Base-by-base conservation (phyloP, 2,888 invertebrate species). In the Pilophorus perplexus region DNA sequence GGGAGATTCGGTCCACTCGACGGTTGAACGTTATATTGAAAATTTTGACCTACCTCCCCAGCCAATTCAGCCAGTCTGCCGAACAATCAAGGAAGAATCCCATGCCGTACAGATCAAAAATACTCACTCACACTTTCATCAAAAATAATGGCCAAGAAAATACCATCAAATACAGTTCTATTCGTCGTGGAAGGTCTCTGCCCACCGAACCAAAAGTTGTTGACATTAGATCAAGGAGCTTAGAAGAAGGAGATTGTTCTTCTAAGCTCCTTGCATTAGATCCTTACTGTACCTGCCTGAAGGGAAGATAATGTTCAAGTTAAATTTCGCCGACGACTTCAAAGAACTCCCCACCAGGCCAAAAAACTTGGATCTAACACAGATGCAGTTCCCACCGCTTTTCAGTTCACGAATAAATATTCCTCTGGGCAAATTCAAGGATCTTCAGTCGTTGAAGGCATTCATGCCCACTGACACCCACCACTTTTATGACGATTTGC, bases 371-470 rank as follows among this genome's bases (percentile, higher is more conserved):
- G 10, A 8, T 5, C 5, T 8, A 14, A 6, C 22, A 5, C 8
- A 6, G 12, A 12, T 14, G 22, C 10, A 14, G 5, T 50, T 50
- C 22, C 50, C 50, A 10, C 22, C 5, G 20, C 50, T 50, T 10
- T 14, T 23, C 22, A 12, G 4, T 8, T 6, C 18, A 12, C 16
- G 50, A 50, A 12, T 22, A 12, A 8, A 8, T 18, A 50, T 50
- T 6, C 50, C 50, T 23, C 8, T 6, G 18, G 42, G 20, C 50
- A 50, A 50, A 14, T 50, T 5, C 4, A 20, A 8, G 4, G 50
- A 50, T 25, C 50, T 50, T 12, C 25, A 50, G 14, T 20, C 18
- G 14, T 72, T 27, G 76, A 77, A 66, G 74, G 74, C 0, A 74
- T 76, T 1, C 76, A 78, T 69, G 71, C 72, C 50, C 5, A 8